Evolutionary conservation across 2,797 vertebrate genomes (phyloP), one percentile per base, ranked within the genome.

Genomic region (Amblyopsis hoosieri): DNA sequence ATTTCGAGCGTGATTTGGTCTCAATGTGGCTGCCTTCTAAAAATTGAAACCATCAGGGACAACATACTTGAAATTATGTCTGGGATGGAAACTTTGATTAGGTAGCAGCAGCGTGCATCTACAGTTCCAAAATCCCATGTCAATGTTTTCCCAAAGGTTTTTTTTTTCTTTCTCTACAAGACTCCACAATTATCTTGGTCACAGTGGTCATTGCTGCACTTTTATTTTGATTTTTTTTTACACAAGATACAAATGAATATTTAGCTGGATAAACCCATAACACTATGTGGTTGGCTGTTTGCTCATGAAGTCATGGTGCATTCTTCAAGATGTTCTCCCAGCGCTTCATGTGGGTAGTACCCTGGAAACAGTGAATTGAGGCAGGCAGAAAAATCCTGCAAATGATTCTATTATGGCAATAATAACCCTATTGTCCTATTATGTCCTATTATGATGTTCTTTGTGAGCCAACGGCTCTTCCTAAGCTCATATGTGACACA

Each of bases 61-160:
- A 59, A 72, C 75, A 74, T 71, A 67, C 55, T 57, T 54, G n/a
- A 60, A 75, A 72, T 29, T 53, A 62, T 66, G 62, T 67, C 49
- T 64, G 59, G 53, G 49, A 67, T 62, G 48, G 13, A 56, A 45
- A 23, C 11, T 47, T 11, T 11, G 12, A 8, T 12, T 46, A 7
- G 53, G 13, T n/a, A 48, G 46, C 46, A 3, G 46, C 7, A 37
- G 33, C 4, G 33, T 37, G 17, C 17, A 33, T 60, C 19, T 49
- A 0, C 19, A 37, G 13, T 42, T 23, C 54, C 12, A 3, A 55
- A 33, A n/a, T 49, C 45, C 12, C 13, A 10, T 4, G 1, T 47
- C 17, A 31, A 31, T 12, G 13, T 29, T 59, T 48, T 59, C 45
- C 23, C 19, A 48, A 11, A 3, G 57, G 11, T 12, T 11, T 57